Base-by-base conservation (phyloP, 2,797 vertebrate species). In the Etheostoma perlongum region DNA sequence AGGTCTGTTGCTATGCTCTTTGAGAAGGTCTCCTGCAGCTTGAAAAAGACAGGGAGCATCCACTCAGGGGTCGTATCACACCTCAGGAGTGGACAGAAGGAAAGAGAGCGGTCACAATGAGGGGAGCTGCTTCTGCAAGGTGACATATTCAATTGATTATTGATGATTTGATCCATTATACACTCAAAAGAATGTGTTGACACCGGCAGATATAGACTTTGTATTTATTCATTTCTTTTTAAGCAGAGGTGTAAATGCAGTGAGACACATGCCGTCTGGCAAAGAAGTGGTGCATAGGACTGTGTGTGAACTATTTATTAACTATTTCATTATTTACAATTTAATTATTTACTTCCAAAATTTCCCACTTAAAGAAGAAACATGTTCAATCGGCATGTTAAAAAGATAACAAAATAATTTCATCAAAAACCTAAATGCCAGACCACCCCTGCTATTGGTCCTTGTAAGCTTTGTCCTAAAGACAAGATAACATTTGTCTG, bases 1-100 rank as follows among this genome's bases (percentile, higher is more conserved):
- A 92, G 87, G 91, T 94, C 92, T 95, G 94, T 95, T 95, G 94
- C 95, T 95, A 95, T 93, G 94, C 94, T 94, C 86, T 91, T 87
- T 85, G 83, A 93, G 92, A 92, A 93, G 85, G 85, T 83, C 85
- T 91, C 85, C 85, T 72, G 64, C 85, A 84, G 84, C 81, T 82
- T 6, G 76, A 74, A 69, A 82, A 78, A 85, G 79, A 72, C 74
- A 53, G 74, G 44, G 55, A 64, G 79, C 75, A 64, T 80, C 84
- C 72, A 75, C 81, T 73, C 64, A 72, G 85, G 79, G 78, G 79
- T 86, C 74, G 52, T 16, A 77, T 92, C 88, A 93, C 92, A 92
- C 92, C 88, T 93, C 81, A 71, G 33, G 74, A 90, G 66, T 89
- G 91, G 91, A 84, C 87, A 16, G 58, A 73, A 76, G 60, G 14